Conservation (phyloP, 2,888 invertebrate species). For the Rutpela maculata region DNA sequence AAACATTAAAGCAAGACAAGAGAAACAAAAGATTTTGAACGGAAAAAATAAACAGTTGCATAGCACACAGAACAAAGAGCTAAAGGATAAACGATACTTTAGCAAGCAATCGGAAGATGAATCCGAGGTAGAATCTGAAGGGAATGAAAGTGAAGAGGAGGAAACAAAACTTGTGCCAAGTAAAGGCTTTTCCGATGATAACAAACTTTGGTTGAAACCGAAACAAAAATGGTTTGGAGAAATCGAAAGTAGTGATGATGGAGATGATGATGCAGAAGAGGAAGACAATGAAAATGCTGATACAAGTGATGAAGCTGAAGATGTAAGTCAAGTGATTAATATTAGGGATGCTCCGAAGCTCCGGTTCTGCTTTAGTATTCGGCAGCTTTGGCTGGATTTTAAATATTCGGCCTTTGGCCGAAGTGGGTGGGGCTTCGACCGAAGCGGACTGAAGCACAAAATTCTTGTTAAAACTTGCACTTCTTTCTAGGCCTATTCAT, state of each 20-base stretch:
- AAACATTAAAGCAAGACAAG: conserved; percentile 60
- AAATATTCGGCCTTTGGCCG: no score
- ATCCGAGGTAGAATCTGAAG: conserved; percentile 52
- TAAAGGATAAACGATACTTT: conserved; percentile 51
- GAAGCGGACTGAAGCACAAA: no score
- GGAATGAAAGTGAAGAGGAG: conserved; percentile 62
- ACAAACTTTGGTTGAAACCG: conserved; percentile 82
- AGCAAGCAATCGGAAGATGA: conserved; percentile 55
- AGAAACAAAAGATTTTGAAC: conserved; percentile 57
- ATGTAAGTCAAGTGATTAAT: conserved; percentile 58
- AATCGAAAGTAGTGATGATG: conserved; percentile 60
- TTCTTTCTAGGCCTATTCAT: no score
- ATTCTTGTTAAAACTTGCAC: no score
- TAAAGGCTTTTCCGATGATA: conserved; percentile 83
- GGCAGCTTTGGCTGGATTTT: no score
- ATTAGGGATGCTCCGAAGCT: no score
- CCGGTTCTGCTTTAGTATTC: no score
- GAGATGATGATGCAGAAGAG: conserved; percentile 65
- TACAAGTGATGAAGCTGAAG: conserved; percentile 60
- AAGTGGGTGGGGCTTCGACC: no score
- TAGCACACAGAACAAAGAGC: conserved; percentile 54
- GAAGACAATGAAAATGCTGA: conserved; percentile 64
- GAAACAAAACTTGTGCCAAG: conserved; percentile 40
- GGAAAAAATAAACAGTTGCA: conserved; percentile 65
- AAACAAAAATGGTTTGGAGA: conserved; percentile 73